Conservation (phyloP, 2,888 invertebrate species). For the Trachelus troglodyta region DNA sequence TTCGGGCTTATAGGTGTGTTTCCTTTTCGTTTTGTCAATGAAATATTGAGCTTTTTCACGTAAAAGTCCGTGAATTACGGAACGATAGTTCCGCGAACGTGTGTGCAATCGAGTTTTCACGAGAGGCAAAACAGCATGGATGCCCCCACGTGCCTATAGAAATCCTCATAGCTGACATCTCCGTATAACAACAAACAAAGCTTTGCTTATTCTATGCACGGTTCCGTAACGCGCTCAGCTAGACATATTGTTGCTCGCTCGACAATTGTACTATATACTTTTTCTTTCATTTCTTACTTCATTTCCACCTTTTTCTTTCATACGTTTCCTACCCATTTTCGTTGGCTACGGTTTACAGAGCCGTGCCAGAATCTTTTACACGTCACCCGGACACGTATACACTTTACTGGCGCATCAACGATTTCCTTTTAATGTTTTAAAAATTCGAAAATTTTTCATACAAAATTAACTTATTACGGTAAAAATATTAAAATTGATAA, state of each 20-base stretch:
- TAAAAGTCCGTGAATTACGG: background rate
- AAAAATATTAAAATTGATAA: background rate
- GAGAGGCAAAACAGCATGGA: background rate
- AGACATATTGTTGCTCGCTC: slow-evolving; percentile 8
- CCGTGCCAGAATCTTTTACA: background rate
- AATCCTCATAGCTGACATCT: slow-evolving; percentile 10
- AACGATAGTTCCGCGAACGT: background rate
- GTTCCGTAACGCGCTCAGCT: slow-evolving; percentile 10
- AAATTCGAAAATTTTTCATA: background rate
- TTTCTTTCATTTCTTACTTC: slow-evolving; percentile 7
- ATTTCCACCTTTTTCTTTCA: slow-evolving; percentile 1
- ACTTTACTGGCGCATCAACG: background rate
- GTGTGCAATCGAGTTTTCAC: background rate
- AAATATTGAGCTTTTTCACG: background rate
- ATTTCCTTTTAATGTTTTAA: background rate
- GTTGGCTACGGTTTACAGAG: background rate
- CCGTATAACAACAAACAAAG: slow-evolving; percentile 14
- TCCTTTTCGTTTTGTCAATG: background rate
- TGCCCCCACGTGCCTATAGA: slow-evolving; percentile 1
- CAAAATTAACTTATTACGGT: no score
- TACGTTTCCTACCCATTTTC: background rate
- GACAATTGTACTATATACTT: background rate
- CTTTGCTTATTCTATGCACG: slow-evolving; percentile 6
- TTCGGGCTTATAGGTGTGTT: background rate
- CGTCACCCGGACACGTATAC: background rate